Base-by-base conservation (phyloP, 2,888 invertebrate species). In the Gymnocheta viridis region DNA sequence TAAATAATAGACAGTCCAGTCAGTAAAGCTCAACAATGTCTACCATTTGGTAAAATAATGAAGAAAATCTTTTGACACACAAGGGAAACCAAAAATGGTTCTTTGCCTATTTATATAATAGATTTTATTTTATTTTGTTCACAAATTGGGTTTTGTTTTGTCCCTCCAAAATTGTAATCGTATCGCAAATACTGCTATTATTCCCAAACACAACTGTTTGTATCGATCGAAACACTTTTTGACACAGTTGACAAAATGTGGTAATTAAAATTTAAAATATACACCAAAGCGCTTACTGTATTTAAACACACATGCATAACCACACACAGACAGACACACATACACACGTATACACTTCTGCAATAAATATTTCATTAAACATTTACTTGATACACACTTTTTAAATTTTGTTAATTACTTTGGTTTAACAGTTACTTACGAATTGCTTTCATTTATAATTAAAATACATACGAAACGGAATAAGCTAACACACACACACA, bases 161-260 rank as follows among this genome's bases (percentile, higher is more conserved):
- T 44, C 2, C 44, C 44, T 17, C 4, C n/a, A n/a, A 12, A 38
- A 9, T 10, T 49, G 22, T 49, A 12, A 49, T 3, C 14, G 2
- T 27, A n/a, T 2, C 1, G 14, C 0, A 32, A 38, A 19, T 7
- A 9, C 51, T 70, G 70, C 78, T 79, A 70, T 47, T 0, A 12
- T 9, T 0, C 3, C 0, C 0, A 1, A 29, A 10, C 70, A 62
- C 32, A 62, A 44, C 78, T 79, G 60, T 62, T 60, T 4, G 3
- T 69, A 81, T 81, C 67, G 81, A 80, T 84, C 77, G 72, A 76
- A 77, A 29, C 17, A 51, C 49, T 44, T 56, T 83, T 73, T 77
- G 72, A 81, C 80, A 84, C 77, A 81, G 51, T 62, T 84, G 77
- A 84, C 41, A 84, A 66, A 80, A 77, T 84, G 77, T 69, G 66